These are phyloP conservation scores for Escarpia spicata DNA, from an alignment of 2,888 invertebrate genomes.

Conservation along the genomic window DNA sequence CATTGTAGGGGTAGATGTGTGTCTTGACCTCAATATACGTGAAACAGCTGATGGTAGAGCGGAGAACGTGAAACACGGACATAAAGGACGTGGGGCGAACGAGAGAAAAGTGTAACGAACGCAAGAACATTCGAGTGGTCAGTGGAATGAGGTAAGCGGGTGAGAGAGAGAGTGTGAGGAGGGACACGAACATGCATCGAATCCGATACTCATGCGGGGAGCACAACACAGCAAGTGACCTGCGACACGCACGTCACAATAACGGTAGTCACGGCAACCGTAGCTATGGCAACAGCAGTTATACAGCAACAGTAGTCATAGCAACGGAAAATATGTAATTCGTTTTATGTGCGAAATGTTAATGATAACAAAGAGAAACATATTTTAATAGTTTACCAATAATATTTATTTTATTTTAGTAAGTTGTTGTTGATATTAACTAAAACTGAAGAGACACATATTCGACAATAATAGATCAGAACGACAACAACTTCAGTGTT, in stretches of 20 bases:
- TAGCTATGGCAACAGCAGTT: neutral
- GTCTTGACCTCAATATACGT: neutral
- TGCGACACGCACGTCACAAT: neutral
- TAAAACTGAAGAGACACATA: neutral
- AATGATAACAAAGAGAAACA: neutral
- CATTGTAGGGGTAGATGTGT: neutral
- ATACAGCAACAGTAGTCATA: neutral
- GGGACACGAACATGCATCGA: neutral
- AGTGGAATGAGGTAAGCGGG: neutral
- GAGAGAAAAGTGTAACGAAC: neutral
- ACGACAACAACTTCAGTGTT: neutral
- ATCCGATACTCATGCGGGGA: neutral
- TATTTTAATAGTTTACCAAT: neutral
- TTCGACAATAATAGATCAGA: neutral
- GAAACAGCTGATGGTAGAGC: neutral
- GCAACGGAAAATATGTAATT: neutral
- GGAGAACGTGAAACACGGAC: neutral
- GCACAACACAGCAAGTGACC: neutral
- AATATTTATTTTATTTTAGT: neutral
- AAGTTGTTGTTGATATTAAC: neutral
- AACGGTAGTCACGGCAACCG: slow-evolving; percentile 16
- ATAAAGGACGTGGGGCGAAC: too few relatives aligned
- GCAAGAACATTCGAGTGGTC: neutral
- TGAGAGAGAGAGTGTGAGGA: neutral
- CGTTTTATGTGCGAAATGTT: neutral